A percentile compares a stretch with the other conserved stretches of the same genome.
Conservation (phyloP, 2,888 invertebrate genomes). For the Campoplex nolae region DNA sequence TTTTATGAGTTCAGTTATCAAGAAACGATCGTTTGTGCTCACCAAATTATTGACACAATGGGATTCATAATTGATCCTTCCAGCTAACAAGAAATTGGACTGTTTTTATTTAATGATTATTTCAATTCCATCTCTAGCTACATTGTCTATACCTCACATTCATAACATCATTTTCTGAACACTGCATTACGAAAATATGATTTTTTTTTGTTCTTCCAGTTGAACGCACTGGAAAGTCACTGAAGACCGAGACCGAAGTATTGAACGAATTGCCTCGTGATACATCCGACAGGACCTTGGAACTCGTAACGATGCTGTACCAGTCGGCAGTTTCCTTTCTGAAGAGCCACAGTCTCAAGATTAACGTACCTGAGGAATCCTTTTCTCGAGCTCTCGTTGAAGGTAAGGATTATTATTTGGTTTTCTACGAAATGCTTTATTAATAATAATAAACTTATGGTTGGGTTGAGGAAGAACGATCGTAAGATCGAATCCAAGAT, state of each 20-base stretch:
- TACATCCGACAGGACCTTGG: constrained; percentile 85
- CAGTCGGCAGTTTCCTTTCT: constrained; percentile 87
- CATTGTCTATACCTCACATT: background rate
- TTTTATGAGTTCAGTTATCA: too few relatives aligned
- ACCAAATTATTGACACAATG: background rate
- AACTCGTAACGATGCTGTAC: constrained; percentile 86
- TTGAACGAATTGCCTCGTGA: constrained; percentile 86
- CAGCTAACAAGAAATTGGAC: background rate
- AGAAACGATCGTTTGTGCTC: background rate
- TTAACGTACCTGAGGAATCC: constrained; percentile 90
- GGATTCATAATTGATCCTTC: background rate
- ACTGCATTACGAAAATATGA: background rate
- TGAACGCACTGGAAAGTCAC: constrained; percentile 79
- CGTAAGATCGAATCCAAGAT: too few relatives aligned
- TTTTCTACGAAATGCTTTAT: too few relatives aligned
- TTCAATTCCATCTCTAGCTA: background rate
- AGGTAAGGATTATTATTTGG: constrained; percentile 85
- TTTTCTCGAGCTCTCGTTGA: constrained; percentile 91
- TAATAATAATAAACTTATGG: too few relatives aligned
- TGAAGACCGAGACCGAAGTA: constrained; percentile 85
- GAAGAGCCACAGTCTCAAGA: constrained; percentile 88
- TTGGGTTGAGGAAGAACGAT: too few relatives aligned
- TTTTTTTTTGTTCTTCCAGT: constrained; percentile 72
- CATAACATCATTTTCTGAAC: background rate
- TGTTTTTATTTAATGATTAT: background rate